Base-by-base conservation (phyloP, 2,888 invertebrate genomes). In the Bombylius discolor region DNA sequence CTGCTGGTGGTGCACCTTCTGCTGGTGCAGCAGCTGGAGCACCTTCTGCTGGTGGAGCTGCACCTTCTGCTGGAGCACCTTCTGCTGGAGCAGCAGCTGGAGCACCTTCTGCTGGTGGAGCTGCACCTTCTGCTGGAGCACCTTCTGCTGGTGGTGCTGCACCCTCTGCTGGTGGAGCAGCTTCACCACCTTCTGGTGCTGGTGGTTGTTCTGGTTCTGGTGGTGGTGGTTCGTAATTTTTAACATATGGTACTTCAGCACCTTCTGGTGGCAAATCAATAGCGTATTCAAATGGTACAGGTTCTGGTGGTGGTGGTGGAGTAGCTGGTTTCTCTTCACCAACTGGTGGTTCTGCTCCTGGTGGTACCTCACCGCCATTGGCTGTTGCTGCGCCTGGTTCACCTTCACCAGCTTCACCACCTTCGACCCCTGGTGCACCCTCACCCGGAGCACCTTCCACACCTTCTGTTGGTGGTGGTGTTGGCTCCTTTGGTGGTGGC, bases 211-310 rank as follows among this genome's bases (percentile, higher is more conserved):
- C 72, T 14, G 70, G 66, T 49, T 66, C 68, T 52, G 72, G 47
- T 55, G 55, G 51, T 55, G 73, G 72, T 61, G 67, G 64, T 58
- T 71, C 74, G 61, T 70, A 73, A 63, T 74, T 74, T 65, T 70
- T 73, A 46, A 74, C 74, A 60, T 65, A 74, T 51, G 74, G 74
- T 52, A 74, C 75, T 62, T 74, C 74, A 63, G 74, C 74, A 60
- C 72, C 74, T 64, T 74, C 74, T 53, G 74, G 75, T n/a, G 66
- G 63, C 62, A 74, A 66, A 61, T 74, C 73, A 62, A 72, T 69
- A 13, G 67, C 63, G 63, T 73, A 74, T 55, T 74, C 74, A 60
- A 74, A 74, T 68, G 74, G 75, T 63, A 72, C 70, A 59, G 73
- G 73, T 61, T 71, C 71, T 62, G 72, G 72, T 12, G 70, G 71